Evolutionary conservation across 2,888 invertebrate species (phyloP).

Genomic region (Escarpia spicata): DNA sequence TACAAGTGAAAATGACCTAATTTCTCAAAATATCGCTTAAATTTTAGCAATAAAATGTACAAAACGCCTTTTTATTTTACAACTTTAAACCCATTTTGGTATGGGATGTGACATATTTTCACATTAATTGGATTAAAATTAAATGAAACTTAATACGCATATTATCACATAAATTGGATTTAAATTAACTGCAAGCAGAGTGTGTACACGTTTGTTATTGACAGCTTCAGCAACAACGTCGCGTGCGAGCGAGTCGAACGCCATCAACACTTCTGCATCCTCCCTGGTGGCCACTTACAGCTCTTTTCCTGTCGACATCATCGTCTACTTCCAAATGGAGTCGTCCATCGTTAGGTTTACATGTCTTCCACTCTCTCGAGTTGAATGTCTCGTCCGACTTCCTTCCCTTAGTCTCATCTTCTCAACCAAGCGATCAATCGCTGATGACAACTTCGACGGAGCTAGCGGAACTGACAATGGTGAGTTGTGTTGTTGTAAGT

Average conservation of each 20-base stretch:
- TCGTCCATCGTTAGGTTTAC: conserved; percentile 76
- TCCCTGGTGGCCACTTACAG: conserved; percentile 30
- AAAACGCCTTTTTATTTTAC: too few species aligned
- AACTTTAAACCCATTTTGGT: too few species aligned
- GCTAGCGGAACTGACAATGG: neutral
- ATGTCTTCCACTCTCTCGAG: conserved; percentile 68
- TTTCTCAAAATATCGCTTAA: too few species aligned
- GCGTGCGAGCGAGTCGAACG: neutral
- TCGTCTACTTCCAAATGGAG: conserved; percentile 86
- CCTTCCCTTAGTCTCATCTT: conserved; percentile 97
- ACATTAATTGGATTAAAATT: neutral
- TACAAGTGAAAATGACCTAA: too few species aligned
- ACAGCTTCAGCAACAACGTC: neutral
- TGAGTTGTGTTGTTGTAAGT: neutral
- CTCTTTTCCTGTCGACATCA: conserved; percentile 96
- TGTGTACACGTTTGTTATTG: neutral
- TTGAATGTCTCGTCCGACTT: conserved; percentile 66
- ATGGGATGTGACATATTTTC: too few species aligned
- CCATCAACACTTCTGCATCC: conserved; percentile 44
- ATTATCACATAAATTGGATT: neutral
- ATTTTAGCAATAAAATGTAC: too few species aligned
- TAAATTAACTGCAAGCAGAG: neutral
- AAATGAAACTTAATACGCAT: too few species aligned
- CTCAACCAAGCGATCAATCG: conserved; percentile 69
- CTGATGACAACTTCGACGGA: neutral